These are phyloP conservation scores for Tiliqua scincoides DNA, from an alignment of 2,113 vertebrate species.

Conservation along the genomic window DNA sequence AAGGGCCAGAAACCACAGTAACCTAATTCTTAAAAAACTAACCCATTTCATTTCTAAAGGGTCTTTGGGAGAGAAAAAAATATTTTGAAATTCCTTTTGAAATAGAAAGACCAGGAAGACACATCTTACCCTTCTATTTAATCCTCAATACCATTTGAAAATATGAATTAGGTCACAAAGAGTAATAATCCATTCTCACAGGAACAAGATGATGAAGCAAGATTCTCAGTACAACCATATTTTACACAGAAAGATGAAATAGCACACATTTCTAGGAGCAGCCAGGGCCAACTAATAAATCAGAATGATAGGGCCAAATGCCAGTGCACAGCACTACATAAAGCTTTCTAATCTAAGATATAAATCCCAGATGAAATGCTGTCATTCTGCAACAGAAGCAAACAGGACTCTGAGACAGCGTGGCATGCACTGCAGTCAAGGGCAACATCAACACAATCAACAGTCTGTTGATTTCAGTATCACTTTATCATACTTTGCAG, in stretches of 20 bases:
- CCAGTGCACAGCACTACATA: background rate
- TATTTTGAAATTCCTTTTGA: background rate
- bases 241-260: slow-evolving; percentile 15
- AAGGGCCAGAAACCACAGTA: background rate
- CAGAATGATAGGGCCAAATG: slow-evolving; percentile 15
- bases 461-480: background rate
- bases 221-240: background rate
- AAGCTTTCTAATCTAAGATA: slow-evolving; percentile 9
- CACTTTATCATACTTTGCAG: background rate
- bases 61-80: fast-evolving
- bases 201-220: slow-evolving; percentile 11
- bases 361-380: slow-evolving; percentile 9
- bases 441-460: background rate
- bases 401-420: background rate
- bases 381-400: background rate
- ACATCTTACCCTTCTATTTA: slow-evolving; percentile 12
- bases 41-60: background rate
- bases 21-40: background rate
- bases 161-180: slow-evolving; percentile 2
- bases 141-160: background rate
- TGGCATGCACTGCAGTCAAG: background rate
- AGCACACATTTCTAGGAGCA: background rate
- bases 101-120: background rate
- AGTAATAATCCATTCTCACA: slow-evolving; percentile 16
- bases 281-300: slow-evolving; percentile 27